Conservation (phyloP, 2,888 invertebrate genomes). For the Clepsis dumicolana region DNA sequence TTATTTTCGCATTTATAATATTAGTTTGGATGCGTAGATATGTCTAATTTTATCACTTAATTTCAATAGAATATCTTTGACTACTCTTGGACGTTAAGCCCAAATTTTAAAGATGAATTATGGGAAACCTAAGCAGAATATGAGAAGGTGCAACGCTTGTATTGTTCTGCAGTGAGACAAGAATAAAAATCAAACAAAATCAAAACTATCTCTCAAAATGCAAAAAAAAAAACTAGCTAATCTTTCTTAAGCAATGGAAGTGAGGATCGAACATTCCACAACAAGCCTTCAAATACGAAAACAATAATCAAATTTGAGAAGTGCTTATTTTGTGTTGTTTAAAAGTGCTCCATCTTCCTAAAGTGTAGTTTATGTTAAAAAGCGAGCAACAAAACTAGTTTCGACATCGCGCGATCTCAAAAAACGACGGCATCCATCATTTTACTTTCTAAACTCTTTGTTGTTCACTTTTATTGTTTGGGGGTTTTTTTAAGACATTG, state of each 20-base stretch:
- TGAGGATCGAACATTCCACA: not conserved
- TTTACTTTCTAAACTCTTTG: slow-evolving; percentile 78
- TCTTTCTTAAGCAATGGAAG: no score
- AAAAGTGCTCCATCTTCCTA: slow-evolving; percentile 28
- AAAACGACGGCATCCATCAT: slow-evolving; percentile 74
- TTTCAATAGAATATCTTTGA: no score
- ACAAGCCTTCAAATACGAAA: not conserved
- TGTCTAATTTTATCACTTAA: not conserved
- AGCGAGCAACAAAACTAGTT: slow-evolving; percentile 65
- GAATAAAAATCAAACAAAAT: no score
- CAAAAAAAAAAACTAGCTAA: no score
- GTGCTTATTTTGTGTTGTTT: not conserved
- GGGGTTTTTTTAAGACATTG: slow-evolving; percentile 49
- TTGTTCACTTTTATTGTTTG: slow-evolving; percentile 56
- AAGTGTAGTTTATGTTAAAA: slow-evolving; percentile 35
- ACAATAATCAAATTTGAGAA: not conserved
- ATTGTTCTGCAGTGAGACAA: no score
- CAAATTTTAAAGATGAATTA: no score
- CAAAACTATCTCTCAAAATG: no score
- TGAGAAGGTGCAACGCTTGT: no score
- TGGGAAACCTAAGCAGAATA: no score
- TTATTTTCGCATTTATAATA: no score
- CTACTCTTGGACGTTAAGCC: no score
- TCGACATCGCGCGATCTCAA: slow-evolving; percentile 67
- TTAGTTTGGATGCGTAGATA: no score